These are phyloP conservation scores for Dendroctonus valens DNA, from an alignment of 1,140 invertebrate genomes.

Conservation along the genomic window DNA sequence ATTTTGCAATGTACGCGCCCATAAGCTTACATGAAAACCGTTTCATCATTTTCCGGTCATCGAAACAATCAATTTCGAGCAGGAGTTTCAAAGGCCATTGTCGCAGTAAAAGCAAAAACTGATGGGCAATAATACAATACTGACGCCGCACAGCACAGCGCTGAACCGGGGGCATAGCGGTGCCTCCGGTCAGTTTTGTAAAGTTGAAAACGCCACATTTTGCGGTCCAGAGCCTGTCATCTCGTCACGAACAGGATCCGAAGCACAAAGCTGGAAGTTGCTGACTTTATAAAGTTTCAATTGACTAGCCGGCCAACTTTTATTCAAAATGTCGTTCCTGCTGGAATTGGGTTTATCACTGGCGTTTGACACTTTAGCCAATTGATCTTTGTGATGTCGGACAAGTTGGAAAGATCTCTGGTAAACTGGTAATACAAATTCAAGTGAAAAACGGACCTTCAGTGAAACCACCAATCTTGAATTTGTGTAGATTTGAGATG, in stretches of 20 bases:
- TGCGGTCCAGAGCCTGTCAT: constrained; percentile 21
- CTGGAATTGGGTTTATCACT: constrained; percentile 30
- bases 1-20: constrained; percentile 6
- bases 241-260: constrained; percentile 19
- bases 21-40: constrained; percentile 22
- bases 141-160: neutral
- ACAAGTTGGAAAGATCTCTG: too few species aligned
- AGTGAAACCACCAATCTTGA: too few species aligned
- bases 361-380: constrained; percentile 21
- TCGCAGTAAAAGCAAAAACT: constrained; percentile 29
- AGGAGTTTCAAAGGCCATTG: constrained; percentile 17
- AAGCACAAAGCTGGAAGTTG: constrained; percentile 19
- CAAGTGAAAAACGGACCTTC: too few species aligned
- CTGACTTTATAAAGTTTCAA: constrained; percentile 28
- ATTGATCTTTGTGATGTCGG: constrained; percentile 15
- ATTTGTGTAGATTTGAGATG: too few species aligned
- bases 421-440: too few species aligned
- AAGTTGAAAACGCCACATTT: constrained; percentile 23
- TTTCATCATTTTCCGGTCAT: constrained; percentile 16
- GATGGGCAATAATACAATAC: constrained; percentile 28
- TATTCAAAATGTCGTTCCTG: constrained; percentile 23
- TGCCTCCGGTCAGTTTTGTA: constrained; percentile 20
- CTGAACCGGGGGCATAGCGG: neutral
- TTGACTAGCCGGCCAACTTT: constrained; percentile 10
- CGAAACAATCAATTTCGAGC: constrained; percentile 21